These are phyloP conservation scores for Alca torda DNA, from an alignment of 2,797 vertebrate species.

Conservation along the genomic window DNA sequence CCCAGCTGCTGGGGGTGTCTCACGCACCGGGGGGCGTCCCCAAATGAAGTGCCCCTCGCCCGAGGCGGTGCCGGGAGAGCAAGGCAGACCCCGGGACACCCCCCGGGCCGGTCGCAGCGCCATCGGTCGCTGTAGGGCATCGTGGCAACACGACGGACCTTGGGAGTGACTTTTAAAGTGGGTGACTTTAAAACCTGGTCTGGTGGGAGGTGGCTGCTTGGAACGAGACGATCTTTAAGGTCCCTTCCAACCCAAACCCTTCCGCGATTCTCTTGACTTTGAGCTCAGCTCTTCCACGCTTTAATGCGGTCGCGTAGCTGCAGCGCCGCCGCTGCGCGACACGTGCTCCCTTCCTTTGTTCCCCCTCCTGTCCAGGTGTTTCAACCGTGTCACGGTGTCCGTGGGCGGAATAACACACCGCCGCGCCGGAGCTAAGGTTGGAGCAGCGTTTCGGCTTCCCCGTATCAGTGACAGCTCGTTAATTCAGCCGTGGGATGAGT, in stretches of 20 bases:
- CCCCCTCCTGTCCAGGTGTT: background rate
- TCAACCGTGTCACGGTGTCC: rapidly evolving
- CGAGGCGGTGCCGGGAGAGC: background rate
- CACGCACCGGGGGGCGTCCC: background rate
- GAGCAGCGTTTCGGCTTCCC: background rate
- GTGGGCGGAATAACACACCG: background rate
- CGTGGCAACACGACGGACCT: rapidly evolving
- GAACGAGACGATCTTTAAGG: too few species aligned
- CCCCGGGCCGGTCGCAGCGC: rapidly evolving
- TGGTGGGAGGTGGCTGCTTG: too few species aligned
- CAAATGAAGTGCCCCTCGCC: background rate
- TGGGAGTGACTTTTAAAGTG: background rate
- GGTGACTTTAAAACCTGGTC: background rate
- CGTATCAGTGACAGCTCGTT: background rate
- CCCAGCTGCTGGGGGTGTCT: rapidly evolving
- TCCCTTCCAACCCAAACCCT: too few species aligned
- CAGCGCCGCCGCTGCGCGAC: background rate
- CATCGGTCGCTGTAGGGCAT: background rate
- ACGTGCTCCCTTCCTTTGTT: background rate
- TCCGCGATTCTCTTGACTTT: background rate
- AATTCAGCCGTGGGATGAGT: background rate
- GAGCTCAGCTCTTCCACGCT: background rate
- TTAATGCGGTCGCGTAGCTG: rapidly evolving
- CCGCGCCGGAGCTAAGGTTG: background rate
- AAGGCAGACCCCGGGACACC: background rate